Percentiles rank a stretch among this genome's conserved stretches.
These are phyloP conservation scores for Drosophila neotestacea DNA, from an alignment of 2,888 invertebrate genomes.

Conservation along the genomic window DNA sequence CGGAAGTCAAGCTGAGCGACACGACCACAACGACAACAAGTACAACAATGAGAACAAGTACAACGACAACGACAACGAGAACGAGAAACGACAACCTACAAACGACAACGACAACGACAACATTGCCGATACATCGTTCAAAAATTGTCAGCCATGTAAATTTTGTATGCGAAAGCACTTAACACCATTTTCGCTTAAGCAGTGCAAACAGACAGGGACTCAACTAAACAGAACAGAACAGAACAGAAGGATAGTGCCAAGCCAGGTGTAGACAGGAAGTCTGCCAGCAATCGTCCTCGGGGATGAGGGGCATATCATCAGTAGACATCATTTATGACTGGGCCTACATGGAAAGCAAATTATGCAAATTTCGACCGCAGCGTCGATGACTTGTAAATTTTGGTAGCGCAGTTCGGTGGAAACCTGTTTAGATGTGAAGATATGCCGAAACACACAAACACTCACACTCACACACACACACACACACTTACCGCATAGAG, in stretches of 20 bases:
- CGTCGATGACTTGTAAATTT: slow-evolving; percentile 81
- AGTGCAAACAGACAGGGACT: slow-evolving; percentile 66
- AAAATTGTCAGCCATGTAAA: slow-evolving; percentile 78
- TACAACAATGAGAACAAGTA: slow-evolving; percentile 35
- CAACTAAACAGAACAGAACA: slow-evolving; percentile 38
- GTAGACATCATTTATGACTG: slow-evolving; percentile 70
- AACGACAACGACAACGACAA: slow-evolving; percentile 28
- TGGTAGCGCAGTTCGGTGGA: slow-evolving; percentile 34
- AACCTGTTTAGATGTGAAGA: slow-evolving; percentile 68
- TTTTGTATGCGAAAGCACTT: slow-evolving; percentile 81
- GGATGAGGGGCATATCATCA: slow-evolving; percentile 39
- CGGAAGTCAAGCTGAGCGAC: slow-evolving; percentile 75
- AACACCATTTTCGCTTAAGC: slow-evolving; percentile 81
- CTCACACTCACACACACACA: slow-evolving; percentile 13
- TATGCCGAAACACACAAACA: slow-evolving; percentile 54
- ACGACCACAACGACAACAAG: slow-evolving; percentile 66
- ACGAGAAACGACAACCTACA: slow-evolving; percentile 36
- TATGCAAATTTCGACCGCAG: slow-evolving; percentile 74
- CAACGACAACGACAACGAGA: slow-evolving; percentile 31
- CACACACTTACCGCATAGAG: neutral
- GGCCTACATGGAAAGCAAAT: slow-evolving; percentile 76
- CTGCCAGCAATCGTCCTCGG: neutral
- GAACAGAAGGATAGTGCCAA: slow-evolving; percentile 29
- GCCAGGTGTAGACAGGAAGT: slow-evolving; percentile 17
- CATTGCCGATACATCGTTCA: slow-evolving; percentile 73